Conservation (phyloP, 2,888 invertebrate species). For the Cotesia congregata region DNA sequence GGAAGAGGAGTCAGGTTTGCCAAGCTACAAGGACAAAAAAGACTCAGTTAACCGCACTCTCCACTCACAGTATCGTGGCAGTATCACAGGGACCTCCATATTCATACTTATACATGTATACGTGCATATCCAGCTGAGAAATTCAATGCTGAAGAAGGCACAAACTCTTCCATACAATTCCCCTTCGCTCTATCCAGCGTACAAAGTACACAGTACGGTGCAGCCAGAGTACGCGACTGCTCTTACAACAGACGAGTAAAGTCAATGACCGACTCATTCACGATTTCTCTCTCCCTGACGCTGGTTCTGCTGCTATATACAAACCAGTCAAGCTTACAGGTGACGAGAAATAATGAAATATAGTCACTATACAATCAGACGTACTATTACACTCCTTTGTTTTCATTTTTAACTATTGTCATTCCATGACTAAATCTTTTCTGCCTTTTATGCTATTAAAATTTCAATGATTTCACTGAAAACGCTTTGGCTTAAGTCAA, state of each 20-base stretch:
- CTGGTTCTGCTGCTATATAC: neutral
- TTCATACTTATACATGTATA: neutral
- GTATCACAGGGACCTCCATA: neutral
- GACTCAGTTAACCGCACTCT: neutral
- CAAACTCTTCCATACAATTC: conserved; percentile 38
- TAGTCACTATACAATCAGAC: neutral
- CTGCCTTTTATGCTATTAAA: neutral
- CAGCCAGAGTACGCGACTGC: conserved; percentile 17
- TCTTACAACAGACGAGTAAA: conserved; percentile 13
- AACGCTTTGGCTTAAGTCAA: neutral
- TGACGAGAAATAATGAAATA: conserved; percentile 16
- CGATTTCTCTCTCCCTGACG: conserved; percentile 32
- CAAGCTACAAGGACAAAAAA: conserved; percentile 1
- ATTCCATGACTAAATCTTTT: neutral
- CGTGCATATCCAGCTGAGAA: conserved; percentile 1
- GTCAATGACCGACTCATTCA: conserved; percentile 41
- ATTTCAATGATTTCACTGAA: neutral
- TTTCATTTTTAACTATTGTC: neutral
- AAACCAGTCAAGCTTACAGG: neutral
- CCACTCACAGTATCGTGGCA: neutral
- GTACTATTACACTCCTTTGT: conserved; percentile 2
- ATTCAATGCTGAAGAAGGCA: conserved; percentile 39
- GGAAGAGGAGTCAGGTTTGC: conserved; percentile 4
- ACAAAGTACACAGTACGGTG: conserved; percentile 9
- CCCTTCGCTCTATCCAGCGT: neutral